Evolutionary conservation across 2,113 vertebrate genomes (phyloP), one percentile per base, ranked within the genome.

Genomic region (Philantomba maxwellii): DNA sequence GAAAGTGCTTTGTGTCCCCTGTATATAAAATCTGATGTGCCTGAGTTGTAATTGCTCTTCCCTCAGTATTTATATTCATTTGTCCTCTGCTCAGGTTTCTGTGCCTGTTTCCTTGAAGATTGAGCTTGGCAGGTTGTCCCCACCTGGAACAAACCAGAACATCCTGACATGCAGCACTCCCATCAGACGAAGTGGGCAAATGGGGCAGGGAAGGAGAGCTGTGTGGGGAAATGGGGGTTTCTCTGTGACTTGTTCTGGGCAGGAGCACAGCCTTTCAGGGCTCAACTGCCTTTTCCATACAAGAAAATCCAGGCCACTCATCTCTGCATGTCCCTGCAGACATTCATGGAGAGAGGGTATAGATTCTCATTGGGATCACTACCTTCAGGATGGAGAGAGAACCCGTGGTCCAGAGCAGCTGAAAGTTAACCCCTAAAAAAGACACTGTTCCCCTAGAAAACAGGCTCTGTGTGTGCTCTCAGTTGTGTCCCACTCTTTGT

Each of bases 141-240:
- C 28, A 3, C 57, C 57, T 70, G 16, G 6, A 60, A n/a, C 39
- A 33, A 88, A 92, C 62, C 55, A 13, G 83, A 92, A 30, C 90
- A 81, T 64, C 64, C 49, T 85, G 86, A 90, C 86, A 33, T 39
- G 2, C 28, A 33, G 53, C 11, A 58, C 81, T 87, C 55, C 55
- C 19, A 26, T 55, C 4, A 11, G 36, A 43, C 0, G 6, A 53
- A 28, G 9, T 8, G 0, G 13, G 17, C 16, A 51, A 47, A 55
- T 11, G 57, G 73, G 53, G 49, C 28, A 45, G 25, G 66, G 25
- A n/a, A 55, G 26, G 49, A 49, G 47, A 7, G 2, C 58, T 53
- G 91, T 9, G 3, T 57, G 43, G 80, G 43, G 58, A 45, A 70
- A 91, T 49, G 51, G 17, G 43, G 33, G 58, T 21, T 77, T 93